Base-by-base conservation (phyloP, 2,888 invertebrate genomes). In the Drosophila neonasuta region DNA sequence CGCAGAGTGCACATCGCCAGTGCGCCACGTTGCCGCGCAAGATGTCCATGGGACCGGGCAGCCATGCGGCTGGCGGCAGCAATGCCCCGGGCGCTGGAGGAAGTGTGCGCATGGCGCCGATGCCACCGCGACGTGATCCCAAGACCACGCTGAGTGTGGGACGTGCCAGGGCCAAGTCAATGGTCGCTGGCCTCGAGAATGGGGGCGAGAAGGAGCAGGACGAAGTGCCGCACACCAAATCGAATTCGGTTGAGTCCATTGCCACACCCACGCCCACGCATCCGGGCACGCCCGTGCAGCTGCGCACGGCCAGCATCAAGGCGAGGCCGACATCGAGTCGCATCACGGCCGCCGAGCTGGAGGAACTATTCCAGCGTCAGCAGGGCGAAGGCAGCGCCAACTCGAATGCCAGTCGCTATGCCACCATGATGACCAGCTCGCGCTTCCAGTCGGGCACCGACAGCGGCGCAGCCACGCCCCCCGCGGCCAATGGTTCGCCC, bases 111-210 rank as follows among this genome's bases (percentile, higher is more conserved):
- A 82, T 86, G 87, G 98, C 97, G 7, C 99, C 99, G 0, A 93
- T 96, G 88, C 98, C 98, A 5, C 99, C 99, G 0, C 93, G 97
- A 29, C 93, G 99, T 50, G 98, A 99, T 91, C 99, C 99, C 8
- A 95, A 96, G 89, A 99, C 99, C 0, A 97, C 97, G 2, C 92
- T 99, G 44, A 97, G 98, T 89, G 97, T 97, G 70, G 97, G 98
- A 9, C 93, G 97, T 49, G 97, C 97, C 11, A 92, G 97, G 70
- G 97, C 98, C 54, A 95, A 96, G 89, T 97, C 97, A 32, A 96
- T 98, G 96, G 97, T 97, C 5, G 97, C 97, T 6, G 97, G 97
- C 52, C 92, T 97, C 77, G 91, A 91, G 92, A 93, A 93, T 66
- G 95, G 95, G 41, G 95, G 94, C 32, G 95, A 96, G 84, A 95